Base-by-base conservation (phyloP, 2,113 vertebrate genomes). In the Sprattus sprattus region DNA sequence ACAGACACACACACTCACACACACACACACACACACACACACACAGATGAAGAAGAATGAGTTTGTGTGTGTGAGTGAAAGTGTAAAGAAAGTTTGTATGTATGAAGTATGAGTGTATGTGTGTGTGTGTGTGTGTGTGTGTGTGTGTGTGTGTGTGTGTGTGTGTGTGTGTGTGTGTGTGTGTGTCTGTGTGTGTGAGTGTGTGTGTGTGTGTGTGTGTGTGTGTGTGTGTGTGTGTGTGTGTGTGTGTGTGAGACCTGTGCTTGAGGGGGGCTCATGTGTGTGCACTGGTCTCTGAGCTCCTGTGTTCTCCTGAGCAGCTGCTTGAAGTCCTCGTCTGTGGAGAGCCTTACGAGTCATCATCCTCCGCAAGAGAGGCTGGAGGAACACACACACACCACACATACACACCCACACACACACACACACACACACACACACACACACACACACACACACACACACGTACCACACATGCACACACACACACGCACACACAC, bases 341-440 rank as follows among this genome's bases (percentile, higher is more conserved):
- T 71, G n/a, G 89, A 91, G 28, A 95, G 90, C 95, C 95, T 93
- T 94, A 83, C 90, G 93, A 10, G 93, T 95, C 93, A 95, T 94
- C 93, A 95, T 93, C 11, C 90, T 91, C 86, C 89, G 91, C 86
- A 95, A 75, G 57, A 85, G 91, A 0, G 88, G 87, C 95, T 96
- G 89, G 22, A 18, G 18, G 15, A 60, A 15, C 39, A 60, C 54
- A 60, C 54, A 86, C 11, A 45, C 54, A 60, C 54, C 54, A 60
- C 54, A 60, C 54, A 86, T 8, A 86, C 45, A 67, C 20, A 75
- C 20, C 60, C 22, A 85, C 5, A 47, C 20, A 20, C 45, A 22
- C 71, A 54, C 67, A 18, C 15, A 18, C 18, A 44, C 3, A 22
- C 32, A 45, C 57, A 46, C 57, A 78, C 60, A 25, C n/a, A 32